Evolutionary conservation across 2,113 vertebrate genomes (phyloP).

Genomic region (Rousettus leschenaultii): DNA sequence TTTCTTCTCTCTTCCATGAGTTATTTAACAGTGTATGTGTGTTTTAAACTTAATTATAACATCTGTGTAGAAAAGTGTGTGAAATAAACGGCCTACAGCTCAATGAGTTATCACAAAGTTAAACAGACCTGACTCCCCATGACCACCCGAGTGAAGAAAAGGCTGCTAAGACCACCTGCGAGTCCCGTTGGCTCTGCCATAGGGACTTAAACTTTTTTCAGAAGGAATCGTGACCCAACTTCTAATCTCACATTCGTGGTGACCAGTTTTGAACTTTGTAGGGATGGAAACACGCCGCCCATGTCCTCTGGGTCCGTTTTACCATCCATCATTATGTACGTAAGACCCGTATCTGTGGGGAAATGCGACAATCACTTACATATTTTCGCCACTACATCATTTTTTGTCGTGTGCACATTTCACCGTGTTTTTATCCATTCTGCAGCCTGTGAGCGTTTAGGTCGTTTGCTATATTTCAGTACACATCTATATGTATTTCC

Average conservation of each 20-base stretch:
- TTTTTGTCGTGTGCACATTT: neutral
- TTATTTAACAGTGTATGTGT: neutral
- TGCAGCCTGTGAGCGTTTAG: neutral
- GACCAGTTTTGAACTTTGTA: neutral
- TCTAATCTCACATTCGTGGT: neutral
- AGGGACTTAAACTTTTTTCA: neutral
- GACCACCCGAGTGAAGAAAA: neutral
- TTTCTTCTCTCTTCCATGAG: neutral
- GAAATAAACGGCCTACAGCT: neutral
- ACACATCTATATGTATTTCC: no score
- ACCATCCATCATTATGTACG: neutral
- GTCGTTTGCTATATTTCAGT: neutral
- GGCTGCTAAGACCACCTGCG: fast-evolving
- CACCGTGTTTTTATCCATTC: neutral
- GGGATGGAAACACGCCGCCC: neutral
- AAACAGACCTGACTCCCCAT: no score
- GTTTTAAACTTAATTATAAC: neutral
- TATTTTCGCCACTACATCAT: neutral
- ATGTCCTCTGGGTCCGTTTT: neutral
- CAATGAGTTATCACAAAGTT: neutral
- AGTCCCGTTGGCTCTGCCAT: fast-evolving
- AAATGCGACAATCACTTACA: neutral
- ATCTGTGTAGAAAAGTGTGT: neutral
- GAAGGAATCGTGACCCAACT: neutral
- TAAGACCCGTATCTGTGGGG: neutral